phyloP scores from a whole-genome alignment of 2,113 vertebrate genomes.

The Prunella fulvescens region DNA sequence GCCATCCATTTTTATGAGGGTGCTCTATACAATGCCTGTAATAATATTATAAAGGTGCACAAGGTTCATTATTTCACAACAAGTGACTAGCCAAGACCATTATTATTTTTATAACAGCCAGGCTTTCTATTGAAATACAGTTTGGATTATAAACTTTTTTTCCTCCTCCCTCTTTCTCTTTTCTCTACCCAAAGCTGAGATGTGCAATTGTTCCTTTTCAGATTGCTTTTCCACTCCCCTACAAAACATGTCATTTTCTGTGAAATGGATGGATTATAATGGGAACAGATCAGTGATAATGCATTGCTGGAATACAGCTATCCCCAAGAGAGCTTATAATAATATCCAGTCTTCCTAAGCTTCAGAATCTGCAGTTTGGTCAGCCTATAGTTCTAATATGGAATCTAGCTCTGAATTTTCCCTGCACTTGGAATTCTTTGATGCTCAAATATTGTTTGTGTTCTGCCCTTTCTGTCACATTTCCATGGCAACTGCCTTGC shows the following conservation, averaged over 20 bases:
- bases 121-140: constrained; percentile 30
- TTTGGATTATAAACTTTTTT: constrained; percentile 36
- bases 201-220: constrained; percentile 17
- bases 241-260: constrained; percentile 26
- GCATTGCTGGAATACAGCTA: constrained; percentile 33
- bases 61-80: constrained; percentile 59
- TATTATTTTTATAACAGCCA: constrained; percentile 50
- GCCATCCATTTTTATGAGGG: constrained; percentile 52
- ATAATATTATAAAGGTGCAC: constrained; percentile 57
- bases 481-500: constrained; percentile 42
- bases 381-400: constrained; percentile 2
- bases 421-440: not conserved
- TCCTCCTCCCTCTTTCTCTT: not conserved
- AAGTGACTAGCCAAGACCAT: constrained; percentile 40
- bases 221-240: constrained; percentile 28
- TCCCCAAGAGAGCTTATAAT: constrained; percentile 16
- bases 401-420: constrained; percentile 22
- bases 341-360: constrained; percentile 35
- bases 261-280: constrained; percentile 46
- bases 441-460: constrained; percentile 41
- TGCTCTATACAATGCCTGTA: constrained; percentile 29
- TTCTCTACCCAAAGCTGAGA: not conserved
- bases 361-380: constrained; percentile 24
- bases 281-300: constrained; percentile 50
- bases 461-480: not conserved